phyloP scores from a whole-genome alignment of 2,797 vertebrate species.

The Thripadectes ignobilis region DNA sequence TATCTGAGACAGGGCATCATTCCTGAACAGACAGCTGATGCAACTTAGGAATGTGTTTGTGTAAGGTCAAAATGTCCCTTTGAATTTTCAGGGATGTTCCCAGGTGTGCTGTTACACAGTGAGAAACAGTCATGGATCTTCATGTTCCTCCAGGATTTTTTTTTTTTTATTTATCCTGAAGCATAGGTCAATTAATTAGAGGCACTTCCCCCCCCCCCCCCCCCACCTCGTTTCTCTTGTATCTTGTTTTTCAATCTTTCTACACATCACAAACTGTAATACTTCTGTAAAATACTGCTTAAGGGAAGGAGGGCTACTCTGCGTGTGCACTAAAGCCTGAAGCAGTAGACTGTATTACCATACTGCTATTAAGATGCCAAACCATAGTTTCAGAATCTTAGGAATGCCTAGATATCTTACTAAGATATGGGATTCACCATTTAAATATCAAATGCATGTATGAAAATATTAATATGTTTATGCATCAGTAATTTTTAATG shows the following conservation, averaged over 20 bases:
- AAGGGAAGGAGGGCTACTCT: background rate
- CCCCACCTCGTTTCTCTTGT: background rate
- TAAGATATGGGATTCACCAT: background rate
- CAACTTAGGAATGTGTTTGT: background rate
- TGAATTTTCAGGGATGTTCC: background rate
- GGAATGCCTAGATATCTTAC: background rate
- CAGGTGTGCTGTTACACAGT: background rate
- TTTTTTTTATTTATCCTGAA: background rate
- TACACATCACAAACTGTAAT: background rate
- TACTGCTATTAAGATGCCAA: background rate
- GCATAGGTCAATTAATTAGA: background rate
- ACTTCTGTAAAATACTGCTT: background rate
- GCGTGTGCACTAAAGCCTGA: background rate
- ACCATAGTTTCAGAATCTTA: background rate
- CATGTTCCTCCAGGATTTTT: background rate
- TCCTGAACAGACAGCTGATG: background rate
- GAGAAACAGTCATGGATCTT: background rate
- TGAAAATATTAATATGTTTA: background rate
- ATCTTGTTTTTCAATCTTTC: background rate
- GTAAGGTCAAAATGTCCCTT: background rate
- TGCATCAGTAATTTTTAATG: background rate
- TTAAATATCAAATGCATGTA: background rate
- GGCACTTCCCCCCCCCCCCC: background rate
- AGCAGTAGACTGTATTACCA: background rate
- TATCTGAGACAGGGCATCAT: background rate